Percentiles rank a stretch among this genome's conserved stretches.
Evolutionary conservation across 2,888 invertebrate species (phyloP).

Genomic region (Camptogramma bilineatum): DNA sequence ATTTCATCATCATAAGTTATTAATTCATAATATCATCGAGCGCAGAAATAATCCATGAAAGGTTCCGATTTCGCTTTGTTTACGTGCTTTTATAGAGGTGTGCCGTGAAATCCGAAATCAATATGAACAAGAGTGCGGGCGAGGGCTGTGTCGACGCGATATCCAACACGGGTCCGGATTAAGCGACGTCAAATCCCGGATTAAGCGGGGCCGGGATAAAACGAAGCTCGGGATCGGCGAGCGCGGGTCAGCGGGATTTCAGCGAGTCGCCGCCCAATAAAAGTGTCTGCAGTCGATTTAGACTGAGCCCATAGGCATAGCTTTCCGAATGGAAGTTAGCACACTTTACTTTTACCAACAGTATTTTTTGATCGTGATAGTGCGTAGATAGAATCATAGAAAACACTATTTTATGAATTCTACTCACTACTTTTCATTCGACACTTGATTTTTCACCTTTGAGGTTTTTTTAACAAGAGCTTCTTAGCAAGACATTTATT

Average conservation of each 20-base stretch:
- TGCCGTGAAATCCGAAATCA: constrained; percentile 72
- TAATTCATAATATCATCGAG: constrained; percentile 52
- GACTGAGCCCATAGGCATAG: constrained; percentile 75
- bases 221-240: constrained; percentile 74
- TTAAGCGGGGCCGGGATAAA: constrained; percentile 82
- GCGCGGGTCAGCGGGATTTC: constrained; percentile 82
- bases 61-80: constrained; percentile 59
- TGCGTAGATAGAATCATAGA: neutral
- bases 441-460: neutral
- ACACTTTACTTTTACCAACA: constrained; percentile 2
- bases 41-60: constrained; percentile 59
- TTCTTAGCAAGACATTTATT: neutral
- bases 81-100: constrained; percentile 64
- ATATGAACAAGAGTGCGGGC: constrained; percentile 74
- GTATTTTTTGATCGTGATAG: neutral
- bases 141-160: constrained; percentile 86
- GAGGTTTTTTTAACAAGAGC: neutral
- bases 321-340: constrained; percentile 15
- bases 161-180: constrained; percentile 88
- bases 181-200: constrained; percentile 86
- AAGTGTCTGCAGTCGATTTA: constrained; percentile 86
- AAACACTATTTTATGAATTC: neutral
- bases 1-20: constrained; percentile 65
- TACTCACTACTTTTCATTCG: too few species aligned
- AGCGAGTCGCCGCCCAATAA: constrained; percentile 76